Base-by-base conservation (phyloP, 2,113 vertebrate species). In the Mastomys coucha region DNA sequence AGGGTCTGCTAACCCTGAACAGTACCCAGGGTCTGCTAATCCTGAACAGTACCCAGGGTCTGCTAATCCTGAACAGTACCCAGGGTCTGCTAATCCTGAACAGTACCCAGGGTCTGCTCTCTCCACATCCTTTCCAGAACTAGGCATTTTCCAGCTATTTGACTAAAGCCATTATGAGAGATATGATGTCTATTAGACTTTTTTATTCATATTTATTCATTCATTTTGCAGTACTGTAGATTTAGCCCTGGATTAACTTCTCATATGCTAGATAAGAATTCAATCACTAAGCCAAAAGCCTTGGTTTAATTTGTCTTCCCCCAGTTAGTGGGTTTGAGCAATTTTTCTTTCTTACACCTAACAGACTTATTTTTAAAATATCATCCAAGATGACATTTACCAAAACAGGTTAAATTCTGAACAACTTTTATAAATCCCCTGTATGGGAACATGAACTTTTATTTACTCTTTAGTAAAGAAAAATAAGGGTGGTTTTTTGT, bases 401-500 rank as follows among this genome's bases (percentile, higher is more conserved):
- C 58, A 73, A 93, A 70, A 58, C 63, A 84, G 49, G 42, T 73
- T 73, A 78, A 80, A 88, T 95, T 95, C 24, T 31, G 89, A 70
- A 56, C 49, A 26, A 39, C 2, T 17, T 0, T 89, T 53, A 69
- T 94, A 53, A 85, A 65, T 51, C 58, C 13, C 31, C 9, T 96
- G 80, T 89, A 19, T 77, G 42, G 65, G 42, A n/a, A 77, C 1
- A 0, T 73, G 60, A 73, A 31, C 49, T 31, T 20, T n/a, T n/a
- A n/a, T 70, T 9, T 42, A 69, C 72, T 13, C 45, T 84, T 65
- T 84, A 73, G 19, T 45, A 69, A 89, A 85, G 53, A 88, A 88
- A 69, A 69, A 72, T 94, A 12, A 36, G 56, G n/a, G 13, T 26
- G n/a, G n/a, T n/a, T n/a, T n/a, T n/a, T n/a, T n/a, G n/a, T n/a